Conservation (phyloP, 2,113 vertebrate species). For the Trochalopteron elliotii region DNA sequence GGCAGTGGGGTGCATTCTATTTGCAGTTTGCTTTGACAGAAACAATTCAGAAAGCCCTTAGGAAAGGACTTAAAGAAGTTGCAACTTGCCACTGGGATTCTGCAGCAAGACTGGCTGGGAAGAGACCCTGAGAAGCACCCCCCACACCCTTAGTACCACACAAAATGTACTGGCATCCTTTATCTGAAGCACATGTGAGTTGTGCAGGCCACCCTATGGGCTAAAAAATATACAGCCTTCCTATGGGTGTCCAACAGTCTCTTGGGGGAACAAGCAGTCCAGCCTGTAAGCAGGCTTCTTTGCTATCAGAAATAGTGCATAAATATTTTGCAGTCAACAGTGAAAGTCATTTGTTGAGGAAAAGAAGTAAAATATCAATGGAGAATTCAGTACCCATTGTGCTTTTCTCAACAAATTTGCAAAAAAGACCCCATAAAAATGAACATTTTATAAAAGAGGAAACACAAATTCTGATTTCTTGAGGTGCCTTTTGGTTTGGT, state of each 20-base stretch:
- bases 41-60: background rate
- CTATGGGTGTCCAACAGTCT: background rate
- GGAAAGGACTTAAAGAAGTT: background rate
- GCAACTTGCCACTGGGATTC: background rate
- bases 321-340: background rate
- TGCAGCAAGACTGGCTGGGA: background rate
- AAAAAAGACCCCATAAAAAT: background rate
- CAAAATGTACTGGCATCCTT: background rate
- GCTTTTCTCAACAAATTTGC: background rate
- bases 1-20: background rate
- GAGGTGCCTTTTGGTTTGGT: background rate
- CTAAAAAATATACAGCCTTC: background rate
- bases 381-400: background rate
- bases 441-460: background rate
- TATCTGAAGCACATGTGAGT: background rate
- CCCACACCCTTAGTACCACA: fast-evolving
- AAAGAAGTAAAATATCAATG: background rate
- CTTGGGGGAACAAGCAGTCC: background rate
- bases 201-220: background rate
- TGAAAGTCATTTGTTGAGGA: background rate
- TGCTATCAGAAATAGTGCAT: background rate
- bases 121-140: fast-evolving
- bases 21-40: background rate
- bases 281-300: background rate
- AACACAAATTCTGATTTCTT: background rate